Conservation (phyloP, 2,113 vertebrate species). For the Oryzias melastigma region DNA sequence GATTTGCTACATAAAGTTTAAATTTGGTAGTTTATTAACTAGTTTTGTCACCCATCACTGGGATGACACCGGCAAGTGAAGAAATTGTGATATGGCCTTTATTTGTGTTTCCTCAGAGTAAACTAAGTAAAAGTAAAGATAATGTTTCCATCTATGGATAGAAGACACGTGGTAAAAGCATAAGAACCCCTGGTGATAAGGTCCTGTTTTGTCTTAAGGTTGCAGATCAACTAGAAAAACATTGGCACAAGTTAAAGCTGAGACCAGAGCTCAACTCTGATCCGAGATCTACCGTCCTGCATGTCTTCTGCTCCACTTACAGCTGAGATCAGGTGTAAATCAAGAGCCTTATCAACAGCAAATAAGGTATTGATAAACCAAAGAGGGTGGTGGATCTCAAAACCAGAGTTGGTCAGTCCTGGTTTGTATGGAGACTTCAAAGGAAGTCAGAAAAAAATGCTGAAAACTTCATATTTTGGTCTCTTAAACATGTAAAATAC, state of each 20-base stretch:
- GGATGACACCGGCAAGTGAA: too few species aligned
- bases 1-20: too few species aligned
- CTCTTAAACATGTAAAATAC: constrained; percentile 40
- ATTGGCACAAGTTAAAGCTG: constrained; percentile 50
- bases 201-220: constrained; percentile 50
- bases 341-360: too few species aligned
- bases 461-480: constrained; percentile 42
- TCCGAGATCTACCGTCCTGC: too few species aligned
- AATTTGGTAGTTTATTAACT: too few species aligned
- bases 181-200: constrained; percentile 59
- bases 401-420: not conserved
- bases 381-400: too few species aligned
- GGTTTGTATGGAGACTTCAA: constrained; percentile 44
- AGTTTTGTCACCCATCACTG: too few species aligned
- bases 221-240: constrained; percentile 51
- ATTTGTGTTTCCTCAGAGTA: not conserved
- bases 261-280: too few species aligned
- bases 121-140: constrained; percentile 4
- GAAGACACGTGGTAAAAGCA: constrained; percentile 57
- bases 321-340: too few species aligned
- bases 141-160: constrained; percentile 24
- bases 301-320: too few species aligned
- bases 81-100: too few species aligned
- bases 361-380: too few species aligned
- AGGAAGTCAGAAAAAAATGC: constrained; percentile 48